Evolutionary conservation across 2,888 invertebrate species (phyloP), one percentile per base, ranked within the genome.

Genomic region (Ceramica pisi): DNA sequence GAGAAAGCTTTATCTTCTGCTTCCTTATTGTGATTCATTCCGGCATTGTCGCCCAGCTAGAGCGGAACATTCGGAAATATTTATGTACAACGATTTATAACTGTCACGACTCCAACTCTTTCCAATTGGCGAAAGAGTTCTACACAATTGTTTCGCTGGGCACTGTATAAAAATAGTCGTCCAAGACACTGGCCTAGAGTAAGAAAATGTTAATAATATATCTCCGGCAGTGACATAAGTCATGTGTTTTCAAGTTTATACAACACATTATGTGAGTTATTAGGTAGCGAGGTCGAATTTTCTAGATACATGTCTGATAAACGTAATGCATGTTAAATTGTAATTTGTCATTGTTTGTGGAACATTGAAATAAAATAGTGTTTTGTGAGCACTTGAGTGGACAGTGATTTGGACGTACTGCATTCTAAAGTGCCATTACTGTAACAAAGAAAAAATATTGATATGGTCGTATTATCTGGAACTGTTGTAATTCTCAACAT

Each of bases 91-190:
- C 88, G 81, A 92, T 94, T 92, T 89, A 90, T 93, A 90, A 90
- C 86, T 92, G 93, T 91, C 92, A 88, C 84, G 79, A 78, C 85
- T 84, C 84, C 87, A 92, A 92, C 89, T 91, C 89, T 93, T 94
- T 91, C 91, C 92, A 91, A 93, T 92, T 92, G 92, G 92, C 92
- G 91, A 90, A 92, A 92, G 89, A 90, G 87, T 90, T 88, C 84
- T 80, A 83, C 81, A 88, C 91, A 88, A 94, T 94, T 92, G 93
- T 93, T 92, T 88, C 84, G 80, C 87, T 88, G 89, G 87, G 82
- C 84, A 75, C 68, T 83, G 74, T 80, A 65, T 91, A 90, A 90
- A 93, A 94, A 94, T 94, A 94, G 88, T 77, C 84, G 87, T 67
- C 86, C 88, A 89, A 90, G 90, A 90, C 88, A 89, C 81, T 90